These are phyloP conservation scores for Eidolon helvum DNA, from an alignment of 2,113 vertebrate genomes.

Conservation along the genomic window DNA sequence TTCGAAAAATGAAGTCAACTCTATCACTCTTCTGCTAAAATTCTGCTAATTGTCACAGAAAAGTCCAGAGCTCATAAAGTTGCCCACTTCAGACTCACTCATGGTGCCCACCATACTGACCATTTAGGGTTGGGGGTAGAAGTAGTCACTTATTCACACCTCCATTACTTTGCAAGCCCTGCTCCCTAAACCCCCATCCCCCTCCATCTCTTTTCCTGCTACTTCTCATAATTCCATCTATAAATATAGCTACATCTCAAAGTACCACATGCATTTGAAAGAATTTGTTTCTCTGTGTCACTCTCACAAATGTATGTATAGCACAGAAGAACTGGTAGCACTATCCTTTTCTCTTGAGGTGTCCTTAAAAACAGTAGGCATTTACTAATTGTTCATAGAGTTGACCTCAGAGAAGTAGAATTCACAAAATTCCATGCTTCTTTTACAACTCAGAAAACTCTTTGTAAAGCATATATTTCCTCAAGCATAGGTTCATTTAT, in stretches of 20 bases:
- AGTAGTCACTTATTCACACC: neutral
- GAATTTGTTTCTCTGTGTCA: neutral
- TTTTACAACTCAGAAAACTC: neutral
- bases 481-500: neutral
- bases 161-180: neutral
- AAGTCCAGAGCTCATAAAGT: neutral
- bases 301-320: neutral
- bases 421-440: neutral
- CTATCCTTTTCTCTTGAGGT: neutral
- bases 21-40: neutral
- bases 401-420: neutral
- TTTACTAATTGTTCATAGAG: neutral
- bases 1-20: neutral
- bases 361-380: neutral
- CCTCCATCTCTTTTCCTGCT: neutral
- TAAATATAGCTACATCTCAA: neutral
- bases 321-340: rapidly evolving
- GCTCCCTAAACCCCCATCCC: neutral
- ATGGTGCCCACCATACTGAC: no score
- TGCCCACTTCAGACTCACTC: neutral
- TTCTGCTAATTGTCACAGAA: neutral
- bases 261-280: neutral
- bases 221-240: neutral
- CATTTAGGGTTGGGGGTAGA: rapidly evolving
- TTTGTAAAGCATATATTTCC: neutral